Conservation (phyloP, 2,797 vertebrate species). For the Sorex maritimensis region DNA sequence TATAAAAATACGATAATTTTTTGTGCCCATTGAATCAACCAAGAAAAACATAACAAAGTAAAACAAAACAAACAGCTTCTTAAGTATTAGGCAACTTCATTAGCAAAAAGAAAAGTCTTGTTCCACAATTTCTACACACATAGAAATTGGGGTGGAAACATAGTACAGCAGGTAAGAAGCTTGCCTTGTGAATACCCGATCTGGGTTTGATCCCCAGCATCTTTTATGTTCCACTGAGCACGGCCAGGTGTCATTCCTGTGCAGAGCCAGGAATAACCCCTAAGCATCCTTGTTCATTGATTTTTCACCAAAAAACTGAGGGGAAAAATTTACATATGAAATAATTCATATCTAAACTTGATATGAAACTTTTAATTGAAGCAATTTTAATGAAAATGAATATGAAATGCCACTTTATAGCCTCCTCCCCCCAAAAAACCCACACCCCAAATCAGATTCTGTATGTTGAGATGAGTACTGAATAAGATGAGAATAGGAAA, state of each 20-base stretch:
- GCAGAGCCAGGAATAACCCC: background rate
- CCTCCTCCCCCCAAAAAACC: no score
- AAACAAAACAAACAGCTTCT: background rate
- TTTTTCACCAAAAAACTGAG: no score
- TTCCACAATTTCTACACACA: conserved; percentile 61
- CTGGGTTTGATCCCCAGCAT: no score
- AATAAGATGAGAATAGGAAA: background rate
- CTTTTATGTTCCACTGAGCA: no score
- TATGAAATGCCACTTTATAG: background rate
- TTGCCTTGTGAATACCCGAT: no score
- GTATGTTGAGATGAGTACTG: conserved; percentile 26
- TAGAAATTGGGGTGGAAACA: conserved; percentile 4
- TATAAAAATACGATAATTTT: conserved; percentile 4
- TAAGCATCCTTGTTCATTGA: background rate
- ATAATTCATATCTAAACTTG: no score
- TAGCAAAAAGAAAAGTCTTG: conserved; percentile 33
- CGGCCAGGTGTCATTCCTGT: conserved; percentile 3
- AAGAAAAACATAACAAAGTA: background rate
- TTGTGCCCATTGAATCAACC: background rate
- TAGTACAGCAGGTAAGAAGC: no score
- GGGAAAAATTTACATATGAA: conserved; percentile 11
- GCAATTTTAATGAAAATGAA: conserved; percentile 62
- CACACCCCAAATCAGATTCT: conserved; percentile 31
- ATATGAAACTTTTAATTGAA: conserved; percentile 58
- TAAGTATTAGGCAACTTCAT: background rate